Conservation (phyloP, 2,888 invertebrate species). For the Pristionchus fissidentatus region DNA sequence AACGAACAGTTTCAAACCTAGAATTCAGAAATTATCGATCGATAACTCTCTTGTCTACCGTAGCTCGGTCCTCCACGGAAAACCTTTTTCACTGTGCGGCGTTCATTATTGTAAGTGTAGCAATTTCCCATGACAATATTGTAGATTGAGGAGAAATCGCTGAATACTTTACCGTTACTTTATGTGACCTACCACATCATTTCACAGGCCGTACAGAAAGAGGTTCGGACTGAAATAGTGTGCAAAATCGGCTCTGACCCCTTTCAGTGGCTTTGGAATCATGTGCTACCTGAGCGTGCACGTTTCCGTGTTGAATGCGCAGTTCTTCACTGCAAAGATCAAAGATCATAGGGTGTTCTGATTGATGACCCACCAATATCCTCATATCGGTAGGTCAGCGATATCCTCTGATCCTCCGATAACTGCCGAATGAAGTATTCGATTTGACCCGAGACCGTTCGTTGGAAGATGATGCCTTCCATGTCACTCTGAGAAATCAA, state of each 20-base stretch:
- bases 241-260: too few species aligned
- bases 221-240: too few species aligned
- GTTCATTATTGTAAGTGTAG: constrained; percentile 20
- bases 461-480: constrained; percentile 34
- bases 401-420: constrained; percentile 12
- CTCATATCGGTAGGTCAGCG: constrained; percentile 17
- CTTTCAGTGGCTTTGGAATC: not conserved
- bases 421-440: constrained; percentile 32
- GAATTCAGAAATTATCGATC: not conserved
- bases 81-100: constrained; percentile 26
- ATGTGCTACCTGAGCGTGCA: not conserved
- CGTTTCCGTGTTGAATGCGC: constrained; percentile 13
- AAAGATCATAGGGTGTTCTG: not conserved
- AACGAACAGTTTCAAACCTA: constrained; percentile 42
- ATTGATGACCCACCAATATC: constrained; percentile 3
- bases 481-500: not conserved
- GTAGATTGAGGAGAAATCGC: constrained; percentile 35
- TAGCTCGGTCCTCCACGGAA: constrained; percentile 37
- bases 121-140: constrained; percentile 24
- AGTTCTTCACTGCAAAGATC: constrained; percentile 32
- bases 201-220: too few species aligned
- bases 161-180: not conserved
- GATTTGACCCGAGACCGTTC: not conserved
- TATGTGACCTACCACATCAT: too few species aligned
- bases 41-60: not conserved